phyloP scores from a whole-genome alignment of 2,113 vertebrate genomes.

The Salminus brasiliensis region DNA sequence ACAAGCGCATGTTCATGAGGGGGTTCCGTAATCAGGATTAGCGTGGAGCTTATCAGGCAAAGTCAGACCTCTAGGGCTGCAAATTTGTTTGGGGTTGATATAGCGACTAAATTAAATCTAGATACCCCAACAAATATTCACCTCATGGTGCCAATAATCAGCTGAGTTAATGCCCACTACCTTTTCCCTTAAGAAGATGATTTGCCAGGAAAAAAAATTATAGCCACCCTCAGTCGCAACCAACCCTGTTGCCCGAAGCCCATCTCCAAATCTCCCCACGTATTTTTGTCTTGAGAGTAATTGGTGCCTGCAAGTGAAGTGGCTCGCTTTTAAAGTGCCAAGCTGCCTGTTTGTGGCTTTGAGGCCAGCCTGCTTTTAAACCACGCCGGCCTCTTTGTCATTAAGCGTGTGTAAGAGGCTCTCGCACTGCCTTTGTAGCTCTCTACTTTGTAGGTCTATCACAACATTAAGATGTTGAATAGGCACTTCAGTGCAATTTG shows the following conservation, averaged over 20 bases:
- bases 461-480: slow-evolving; percentile 60
- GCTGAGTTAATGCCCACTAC: slow-evolving; percentile 18
- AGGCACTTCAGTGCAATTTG: slow-evolving; percentile 60
- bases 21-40: slow-evolving; percentile 58
- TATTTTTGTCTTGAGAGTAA: slow-evolving; percentile 42
- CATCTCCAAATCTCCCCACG: slow-evolving; percentile 9
- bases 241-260: slow-evolving; percentile 21
- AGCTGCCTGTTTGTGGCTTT: slow-evolving; percentile 34
- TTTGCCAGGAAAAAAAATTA: neutral
- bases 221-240: neutral
- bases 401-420: slow-evolving; percentile 43
- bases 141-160: slow-evolving; percentile 45
- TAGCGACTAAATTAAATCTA: slow-evolving; percentile 63
- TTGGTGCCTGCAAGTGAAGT: slow-evolving; percentile 38
- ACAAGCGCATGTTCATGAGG: slow-evolving; percentile 26
- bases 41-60: slow-evolving; percentile 56
- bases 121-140: slow-evolving; percentile 53
- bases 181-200: slow-evolving; percentile 23
- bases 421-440: slow-evolving; percentile 41
- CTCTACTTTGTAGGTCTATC: slow-evolving; percentile 55
- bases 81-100: slow-evolving; percentile 56
- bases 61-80: slow-evolving; percentile 59
- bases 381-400: slow-evolving; percentile 41
- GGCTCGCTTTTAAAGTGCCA: slow-evolving; percentile 26
- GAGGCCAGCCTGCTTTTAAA: slow-evolving; percentile 36